Conservation (phyloP, 2,888 invertebrate genomes). For the Branchipolynoe longqiensis region DNA sequence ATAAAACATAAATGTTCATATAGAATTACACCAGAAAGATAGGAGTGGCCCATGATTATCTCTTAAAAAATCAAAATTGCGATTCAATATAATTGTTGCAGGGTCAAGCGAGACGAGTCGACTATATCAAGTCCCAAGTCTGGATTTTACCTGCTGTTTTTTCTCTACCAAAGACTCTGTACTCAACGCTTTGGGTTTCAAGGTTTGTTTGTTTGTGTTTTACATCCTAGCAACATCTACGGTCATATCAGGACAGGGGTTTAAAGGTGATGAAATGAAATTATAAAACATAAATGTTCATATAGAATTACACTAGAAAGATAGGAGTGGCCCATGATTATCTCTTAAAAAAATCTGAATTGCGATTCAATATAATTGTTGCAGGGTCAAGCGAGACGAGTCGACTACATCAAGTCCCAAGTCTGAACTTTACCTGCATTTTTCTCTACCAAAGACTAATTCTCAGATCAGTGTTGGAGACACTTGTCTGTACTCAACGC, state of each 20-base stretch:
- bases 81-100: constrained; percentile 1
- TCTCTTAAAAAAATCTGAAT: no score
- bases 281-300: not conserved
- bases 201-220: not conserved
- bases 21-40: no score
- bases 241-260: no score
- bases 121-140: constrained; percentile 43
- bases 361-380: no score
- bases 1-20: no score
- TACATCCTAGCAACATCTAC: no score
- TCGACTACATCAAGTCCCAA: not conserved
- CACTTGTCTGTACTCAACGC: not conserved
- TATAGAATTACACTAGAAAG: no score
- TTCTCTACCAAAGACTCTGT: constrained; percentile 40
- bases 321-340: no score
- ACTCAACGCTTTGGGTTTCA: constrained; percentile 54
- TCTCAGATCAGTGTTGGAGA: not conserved
- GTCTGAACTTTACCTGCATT: not conserved
- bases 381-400: not conserved
- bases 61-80: not conserved
- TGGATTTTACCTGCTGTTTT: constrained; percentile 39
- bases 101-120: constrained; percentile 48
- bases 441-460: not conserved
- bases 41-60: no score
- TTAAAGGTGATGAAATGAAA: no score